Evolutionary conservation across 2,888 invertebrate genomes (phyloP).

Genomic region (Chloroclystis v-ata): DNA sequence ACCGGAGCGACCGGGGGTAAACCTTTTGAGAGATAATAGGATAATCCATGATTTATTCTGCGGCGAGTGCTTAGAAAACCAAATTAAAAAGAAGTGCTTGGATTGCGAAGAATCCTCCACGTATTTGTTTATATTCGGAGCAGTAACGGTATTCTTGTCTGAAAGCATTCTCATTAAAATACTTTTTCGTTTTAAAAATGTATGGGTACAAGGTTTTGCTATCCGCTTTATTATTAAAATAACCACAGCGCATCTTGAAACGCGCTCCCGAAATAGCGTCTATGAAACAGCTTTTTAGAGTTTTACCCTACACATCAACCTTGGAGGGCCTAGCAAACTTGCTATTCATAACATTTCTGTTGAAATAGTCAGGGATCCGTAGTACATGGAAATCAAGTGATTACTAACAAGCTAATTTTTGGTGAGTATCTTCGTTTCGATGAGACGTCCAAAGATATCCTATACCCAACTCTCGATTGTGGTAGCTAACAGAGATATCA

Average conservation of each 20-base stretch:
- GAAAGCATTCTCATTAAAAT: not conserved
- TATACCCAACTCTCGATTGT: too few species aligned
- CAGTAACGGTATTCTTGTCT: not conserved
- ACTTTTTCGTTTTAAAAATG: constrained; percentile 11
- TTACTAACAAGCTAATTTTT: too few species aligned
- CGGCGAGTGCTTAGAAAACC: constrained; percentile 14
- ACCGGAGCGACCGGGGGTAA: constrained; percentile 30
- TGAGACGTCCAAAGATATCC: too few species aligned
- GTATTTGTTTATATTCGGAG: not conserved
- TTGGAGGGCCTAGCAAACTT: not conserved
- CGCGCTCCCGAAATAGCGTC: constrained; percentile 37
- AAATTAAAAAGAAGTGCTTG: constrained; percentile 2
- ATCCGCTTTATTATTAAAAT: constrained; percentile 9
- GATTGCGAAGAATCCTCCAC: not conserved
- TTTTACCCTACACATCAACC: constrained; percentile 15
- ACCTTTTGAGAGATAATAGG: constrained; percentile 25
- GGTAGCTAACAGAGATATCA: too few species aligned
- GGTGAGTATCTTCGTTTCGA: too few species aligned
- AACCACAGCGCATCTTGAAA: constrained; percentile 13
- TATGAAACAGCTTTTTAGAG: constrained; percentile 42
- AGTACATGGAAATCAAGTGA: too few species aligned
- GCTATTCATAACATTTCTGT: constrained; percentile 1
- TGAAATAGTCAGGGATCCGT: too few species aligned
- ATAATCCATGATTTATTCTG: constrained; percentile 38
- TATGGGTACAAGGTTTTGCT: constrained; percentile 1